Base-by-base conservation (phyloP, 2,113 vertebrate genomes). In the Notarius quadriscutis region DNA sequence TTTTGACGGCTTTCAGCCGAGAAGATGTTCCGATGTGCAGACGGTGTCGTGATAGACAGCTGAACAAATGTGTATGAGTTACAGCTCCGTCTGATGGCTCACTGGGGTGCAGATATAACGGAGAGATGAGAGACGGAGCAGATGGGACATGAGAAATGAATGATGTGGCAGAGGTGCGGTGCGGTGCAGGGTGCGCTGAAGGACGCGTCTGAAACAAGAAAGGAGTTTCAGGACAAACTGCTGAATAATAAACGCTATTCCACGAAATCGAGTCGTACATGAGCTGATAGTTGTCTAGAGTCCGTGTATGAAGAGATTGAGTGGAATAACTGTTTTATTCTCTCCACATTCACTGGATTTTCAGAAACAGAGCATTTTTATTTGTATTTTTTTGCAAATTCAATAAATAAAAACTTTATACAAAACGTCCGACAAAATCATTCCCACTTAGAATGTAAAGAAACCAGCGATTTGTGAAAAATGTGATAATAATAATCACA, bases 61-160 rank as follows among this genome's bases (percentile, higher is more conserved):
- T 53, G 67, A 87, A 58, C 67, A 53, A 82, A 83, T 17, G 67
- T 1, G n/a, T 20, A 12, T 62, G 74, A 86, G 84, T 71, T 67
- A 50, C 79, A 14, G 34, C 80, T 74, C 34, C 30, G 18, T 60
- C 20, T 75, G 34, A 83, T 50, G 74, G 80, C 65, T 83, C 41
- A 74, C 67, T 53, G 75, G 53, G 69, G 30, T 53, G 69, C 69
- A 50, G 80, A 75, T 63, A n/a, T 34, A 74, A 53, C 80, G 8
- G 34, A 82, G 65, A 82, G 14, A 20, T 51, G 72, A 79, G 50
- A 60, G 55, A 65, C 30, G 34, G 51, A 82, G 41, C 79, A 82
- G 79, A 82, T 87, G 79, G 86, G 41, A 87, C 57, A n/a, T 34
- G 69, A 34, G 86, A 34, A 87, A 83, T 30, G 57, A 82, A 74